Evolutionary conservation across 2,113 vertebrate species (phyloP).

Genomic region (Aptenodytes forsteri): DNA sequence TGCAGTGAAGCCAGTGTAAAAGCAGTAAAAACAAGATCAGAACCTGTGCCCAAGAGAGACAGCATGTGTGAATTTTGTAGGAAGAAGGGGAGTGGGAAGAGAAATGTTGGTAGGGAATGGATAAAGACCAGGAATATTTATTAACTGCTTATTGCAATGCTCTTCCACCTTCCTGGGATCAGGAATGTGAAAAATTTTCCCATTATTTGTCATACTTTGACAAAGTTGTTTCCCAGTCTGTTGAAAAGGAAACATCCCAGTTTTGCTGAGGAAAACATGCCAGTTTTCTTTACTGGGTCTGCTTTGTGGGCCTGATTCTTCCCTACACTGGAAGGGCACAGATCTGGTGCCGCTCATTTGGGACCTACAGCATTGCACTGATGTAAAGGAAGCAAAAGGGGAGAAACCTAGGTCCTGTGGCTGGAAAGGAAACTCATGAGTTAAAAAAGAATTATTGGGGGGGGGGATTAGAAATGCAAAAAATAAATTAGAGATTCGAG

Average conservation of each 20-base stretch:
- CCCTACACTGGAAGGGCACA: background rate
- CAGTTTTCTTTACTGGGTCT: background rate
- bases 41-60: background rate
- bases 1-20: background rate
- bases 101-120: background rate
- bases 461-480: background rate
- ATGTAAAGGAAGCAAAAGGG: background rate
- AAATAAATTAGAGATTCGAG: constrained; percentile 2
- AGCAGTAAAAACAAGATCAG: background rate
- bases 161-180: background rate
- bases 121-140: background rate
- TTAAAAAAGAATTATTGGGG: constrained; percentile 12
- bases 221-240: background rate
- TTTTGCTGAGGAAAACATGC: background rate
- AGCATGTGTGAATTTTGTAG: background rate
- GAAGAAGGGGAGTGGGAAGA: background rate
- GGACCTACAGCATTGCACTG: background rate
- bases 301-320: background rate
- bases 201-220: background rate
- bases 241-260: background rate
- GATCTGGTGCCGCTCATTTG: background rate
- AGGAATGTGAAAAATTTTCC: background rate
- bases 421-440: background rate
- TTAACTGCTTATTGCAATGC: background rate
- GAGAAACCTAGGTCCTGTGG: background rate